Conservation (phyloP, 2,797 vertebrate species). For the Xenops minutus region DNA sequence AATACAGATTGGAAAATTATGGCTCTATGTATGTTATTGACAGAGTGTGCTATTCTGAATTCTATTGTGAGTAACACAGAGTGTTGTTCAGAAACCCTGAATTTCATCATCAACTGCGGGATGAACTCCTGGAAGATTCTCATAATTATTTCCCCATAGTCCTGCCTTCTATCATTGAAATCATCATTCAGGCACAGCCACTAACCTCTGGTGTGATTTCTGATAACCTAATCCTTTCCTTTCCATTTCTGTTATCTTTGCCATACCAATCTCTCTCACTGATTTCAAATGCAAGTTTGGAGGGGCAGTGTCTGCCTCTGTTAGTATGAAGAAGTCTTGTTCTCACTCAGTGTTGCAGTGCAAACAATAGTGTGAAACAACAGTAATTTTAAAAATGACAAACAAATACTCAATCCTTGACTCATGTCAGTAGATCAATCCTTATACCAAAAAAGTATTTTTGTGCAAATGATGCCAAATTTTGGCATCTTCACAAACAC, state of each 20-base stretch:
- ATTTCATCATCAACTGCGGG: background rate
- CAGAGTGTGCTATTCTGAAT: background rate
- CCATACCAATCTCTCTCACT: background rate
- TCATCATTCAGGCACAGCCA: background rate
- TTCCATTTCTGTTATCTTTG: background rate
- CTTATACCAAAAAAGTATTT: background rate
- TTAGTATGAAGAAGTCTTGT: background rate
- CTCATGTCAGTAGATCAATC: background rate
- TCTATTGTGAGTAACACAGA: background rate
- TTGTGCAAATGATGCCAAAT: background rate
- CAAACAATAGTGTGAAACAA: background rate
- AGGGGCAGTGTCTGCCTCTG: background rate
- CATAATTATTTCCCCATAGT: background rate
- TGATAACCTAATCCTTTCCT: background rate
- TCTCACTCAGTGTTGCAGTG: background rate
- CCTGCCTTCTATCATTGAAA: background rate
- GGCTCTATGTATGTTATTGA: background rate
- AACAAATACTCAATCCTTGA: background rate
- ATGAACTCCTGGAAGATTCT: background rate
- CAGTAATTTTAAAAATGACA: background rate
- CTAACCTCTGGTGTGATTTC: background rate
- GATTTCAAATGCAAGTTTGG: background rate
- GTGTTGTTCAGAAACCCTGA: background rate
- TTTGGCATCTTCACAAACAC: background rate
- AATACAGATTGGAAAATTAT: background rate